Base-by-base conservation (phyloP, 2,113 vertebrate species). In the Toxotes jaculatrix region DNA sequence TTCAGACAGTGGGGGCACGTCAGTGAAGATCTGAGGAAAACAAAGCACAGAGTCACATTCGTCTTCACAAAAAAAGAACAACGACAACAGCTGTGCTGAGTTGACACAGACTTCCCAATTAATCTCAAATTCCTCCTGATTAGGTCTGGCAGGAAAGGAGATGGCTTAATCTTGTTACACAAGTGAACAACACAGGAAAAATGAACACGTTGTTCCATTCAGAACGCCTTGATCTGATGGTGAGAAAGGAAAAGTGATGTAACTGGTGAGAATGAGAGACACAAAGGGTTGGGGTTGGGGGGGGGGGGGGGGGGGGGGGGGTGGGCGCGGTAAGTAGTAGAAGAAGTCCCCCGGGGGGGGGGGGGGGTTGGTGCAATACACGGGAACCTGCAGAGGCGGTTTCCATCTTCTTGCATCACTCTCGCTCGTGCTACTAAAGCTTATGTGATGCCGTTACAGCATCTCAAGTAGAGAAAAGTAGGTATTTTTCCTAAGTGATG, bases 1-100 rank as follows among this genome's bases (percentile, higher is more conserved):
- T 97, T 98, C 92, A 93, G 96, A 92, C 98, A 99, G 88, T 98
- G 98, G 2, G 98, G 98, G 66, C 98, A 99, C 0, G 98, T 99
- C 93, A 99, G 92, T 14, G 97, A 99, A 32, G 97, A 99, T 84
- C 98, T 99, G 87, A 55, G 75, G 91, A 66, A 27, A 73, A 27
- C 8, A 42, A 49, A 34, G 68, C 45, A 63, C 21, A 63, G 12
- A 13, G 17, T 59, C 19, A 70, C 13, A 67, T 77, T 11, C 66
- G 66, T 14, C 12, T 59, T 0, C 1, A 36, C 45, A 14, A 11
- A 10, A 45, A 11, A 17, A 13, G 4, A 10, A 43, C 42, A 43
- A 10, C 7, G 42, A 12, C 23, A 63, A 45, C 0, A 36, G 61
- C 47, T 65, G 62, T 9, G 32, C 42, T 32, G 47, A 83, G 72